Evolutionary conservation across 1,140 invertebrate genomes (phyloP).

Genomic region (Vanessa tameamea): DNA sequence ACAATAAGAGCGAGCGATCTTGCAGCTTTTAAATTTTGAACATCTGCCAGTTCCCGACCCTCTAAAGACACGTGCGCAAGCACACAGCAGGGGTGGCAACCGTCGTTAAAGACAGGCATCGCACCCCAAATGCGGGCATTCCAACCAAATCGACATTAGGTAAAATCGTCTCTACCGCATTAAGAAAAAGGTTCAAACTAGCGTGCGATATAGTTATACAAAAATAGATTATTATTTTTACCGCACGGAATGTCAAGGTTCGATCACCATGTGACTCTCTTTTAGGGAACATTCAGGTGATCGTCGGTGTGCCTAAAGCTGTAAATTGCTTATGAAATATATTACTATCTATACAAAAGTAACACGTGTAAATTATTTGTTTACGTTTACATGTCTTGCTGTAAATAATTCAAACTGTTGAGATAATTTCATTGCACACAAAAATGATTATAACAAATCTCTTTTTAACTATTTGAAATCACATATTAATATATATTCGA

Average conservation of each 20-base stretch:
- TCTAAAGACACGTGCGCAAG: slow-evolving; percentile 64
- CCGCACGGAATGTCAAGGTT: slow-evolving; percentile 75
- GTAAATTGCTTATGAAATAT: not conserved
- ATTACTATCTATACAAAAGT: not conserved
- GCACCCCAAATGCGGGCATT: slow-evolving; percentile 71
- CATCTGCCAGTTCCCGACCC: slow-evolving; percentile 64
- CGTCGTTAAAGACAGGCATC: slow-evolving; percentile 59
- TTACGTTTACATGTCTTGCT: not conserved
- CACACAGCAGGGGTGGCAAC: slow-evolving; percentile 65
- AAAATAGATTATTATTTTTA: slow-evolving; percentile 78
- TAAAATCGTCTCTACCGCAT: slow-evolving; percentile 45
- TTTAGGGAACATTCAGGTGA: slow-evolving; percentile 65
- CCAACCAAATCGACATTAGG: slow-evolving; percentile 29
- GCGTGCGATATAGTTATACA: slow-evolving; percentile 34
- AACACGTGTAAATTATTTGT: not conserved
- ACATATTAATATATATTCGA: too few species aligned
- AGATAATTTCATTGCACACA: too few species aligned
- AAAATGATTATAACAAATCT: too few species aligned
- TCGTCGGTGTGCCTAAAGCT: slow-evolving; percentile 18
- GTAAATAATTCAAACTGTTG: not conserved
- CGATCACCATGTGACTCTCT: slow-evolving; percentile 68
- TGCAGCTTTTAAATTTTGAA: slow-evolving; percentile 38
- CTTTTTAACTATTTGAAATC: too few species aligned
- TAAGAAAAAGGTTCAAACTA: slow-evolving; percentile 36
- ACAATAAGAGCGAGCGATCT: not conserved